phyloP scores from a whole-genome alignment of 1,140 invertebrate genomes.

The Leptopilina clavipes region DNA sequence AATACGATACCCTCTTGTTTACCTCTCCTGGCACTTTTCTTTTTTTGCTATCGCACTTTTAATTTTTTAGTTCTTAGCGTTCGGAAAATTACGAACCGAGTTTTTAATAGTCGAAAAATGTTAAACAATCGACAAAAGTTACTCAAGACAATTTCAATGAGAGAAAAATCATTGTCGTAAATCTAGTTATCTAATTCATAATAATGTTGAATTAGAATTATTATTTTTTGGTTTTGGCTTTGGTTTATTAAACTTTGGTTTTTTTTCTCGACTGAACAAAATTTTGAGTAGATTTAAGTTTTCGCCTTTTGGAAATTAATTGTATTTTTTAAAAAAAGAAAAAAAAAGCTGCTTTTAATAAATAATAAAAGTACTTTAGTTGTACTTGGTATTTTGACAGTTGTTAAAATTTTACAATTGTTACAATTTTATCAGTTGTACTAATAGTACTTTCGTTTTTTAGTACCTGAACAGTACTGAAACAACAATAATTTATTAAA shows the following conservation, averaged over 20 bases:
- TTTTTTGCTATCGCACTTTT: conserved; percentile 39
- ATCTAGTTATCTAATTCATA: neutral
- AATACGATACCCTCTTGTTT: conserved; percentile 50
- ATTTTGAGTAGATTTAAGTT: conserved; percentile 1
- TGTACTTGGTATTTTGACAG: no score
- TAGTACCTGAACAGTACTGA: no score
- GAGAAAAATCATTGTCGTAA: neutral
- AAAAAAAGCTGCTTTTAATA: no score
- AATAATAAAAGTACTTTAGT: no score
- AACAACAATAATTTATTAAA: no score
- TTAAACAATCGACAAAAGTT: no score
- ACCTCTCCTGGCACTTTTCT: conserved; percentile 52
- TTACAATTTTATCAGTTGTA: no score
- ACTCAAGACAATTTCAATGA: neutral
- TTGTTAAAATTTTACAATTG: no score
- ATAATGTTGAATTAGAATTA: neutral
- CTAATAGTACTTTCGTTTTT: no score
- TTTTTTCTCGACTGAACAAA: neutral
- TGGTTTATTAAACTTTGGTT: neutral
- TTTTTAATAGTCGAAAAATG: no score
- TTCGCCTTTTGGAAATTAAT: no score
- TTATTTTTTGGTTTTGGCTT: neutral
- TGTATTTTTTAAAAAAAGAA: neutral
- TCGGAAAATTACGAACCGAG: no score
- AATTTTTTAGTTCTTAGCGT: conserved; percentile 6